These are phyloP conservation scores for Epirrhoe alternata DNA, from an alignment of 2,888 invertebrate species.

Conservation along the genomic window DNA sequence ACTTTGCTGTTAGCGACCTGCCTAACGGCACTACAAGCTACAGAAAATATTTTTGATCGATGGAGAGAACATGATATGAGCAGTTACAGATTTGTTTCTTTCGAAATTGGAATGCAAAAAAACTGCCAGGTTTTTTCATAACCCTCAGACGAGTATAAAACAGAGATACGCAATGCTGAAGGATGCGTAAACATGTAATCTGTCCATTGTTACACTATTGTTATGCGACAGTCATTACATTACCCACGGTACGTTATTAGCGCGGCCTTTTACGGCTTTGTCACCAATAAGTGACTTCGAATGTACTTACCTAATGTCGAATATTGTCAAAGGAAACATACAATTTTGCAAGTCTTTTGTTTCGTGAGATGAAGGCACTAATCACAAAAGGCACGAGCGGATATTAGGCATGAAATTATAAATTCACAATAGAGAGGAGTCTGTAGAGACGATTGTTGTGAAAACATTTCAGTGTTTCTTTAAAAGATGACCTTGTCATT, in stretches of 20 bases:
- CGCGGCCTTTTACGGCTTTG: constrained; percentile 14
- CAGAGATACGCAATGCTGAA: background rate
- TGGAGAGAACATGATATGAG: too few species aligned
- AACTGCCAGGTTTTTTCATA: background rate
- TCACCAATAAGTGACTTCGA: background rate
- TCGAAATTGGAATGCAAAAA: too few species aligned
- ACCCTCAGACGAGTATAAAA: background rate
- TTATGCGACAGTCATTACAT: constrained; percentile 10
- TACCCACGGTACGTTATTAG: constrained; percentile 21
- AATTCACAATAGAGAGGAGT: too few species aligned
- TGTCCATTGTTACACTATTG: constrained; percentile 21
- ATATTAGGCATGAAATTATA: too few species aligned
- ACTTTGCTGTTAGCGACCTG: too few species aligned
- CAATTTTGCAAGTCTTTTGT: background rate
- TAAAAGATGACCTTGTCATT: too few species aligned
- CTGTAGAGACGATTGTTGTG: too few species aligned
- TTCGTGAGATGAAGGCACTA: background rate
- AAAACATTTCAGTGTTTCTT: too few species aligned
- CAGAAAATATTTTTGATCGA: too few species aligned
- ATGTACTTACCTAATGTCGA: background rate
- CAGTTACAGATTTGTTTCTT: too few species aligned
- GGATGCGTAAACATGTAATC: background rate
- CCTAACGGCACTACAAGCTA: too few species aligned
- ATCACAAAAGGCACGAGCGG: too few species aligned
- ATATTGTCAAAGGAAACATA: background rate